These are phyloP conservation scores for Helicoverpa assulta DNA, from an alignment of 2,888 invertebrate genomes.

Conservation along the genomic window DNA sequence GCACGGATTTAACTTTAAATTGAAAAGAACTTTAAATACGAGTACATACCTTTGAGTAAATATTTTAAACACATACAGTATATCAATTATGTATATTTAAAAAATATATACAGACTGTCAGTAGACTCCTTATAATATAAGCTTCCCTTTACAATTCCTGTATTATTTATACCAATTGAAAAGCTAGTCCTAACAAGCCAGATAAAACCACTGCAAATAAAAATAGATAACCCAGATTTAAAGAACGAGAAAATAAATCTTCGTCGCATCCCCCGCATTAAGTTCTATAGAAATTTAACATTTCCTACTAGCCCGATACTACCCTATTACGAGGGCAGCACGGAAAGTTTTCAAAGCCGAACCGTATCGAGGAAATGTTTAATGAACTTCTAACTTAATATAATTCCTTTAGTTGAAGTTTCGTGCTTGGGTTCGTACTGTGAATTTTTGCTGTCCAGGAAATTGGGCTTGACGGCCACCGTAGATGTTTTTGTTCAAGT, in stretches of 20 bases:
- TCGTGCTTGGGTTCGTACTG: conserved; percentile 34
- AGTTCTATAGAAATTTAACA: conserved; percentile 48
- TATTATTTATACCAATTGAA: no score
- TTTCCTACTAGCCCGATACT: conserved; percentile 45
- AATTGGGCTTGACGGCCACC: conserved; percentile 32
- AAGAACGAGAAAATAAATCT: neutral
- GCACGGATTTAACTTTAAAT: no score
- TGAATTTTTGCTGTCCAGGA: conserved; percentile 47
- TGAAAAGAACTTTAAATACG: no score
- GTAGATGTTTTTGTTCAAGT: conserved; percentile 24
- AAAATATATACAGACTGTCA: no score
- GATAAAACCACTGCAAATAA: neutral
- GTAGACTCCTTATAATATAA: no score
- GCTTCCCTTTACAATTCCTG: no score
- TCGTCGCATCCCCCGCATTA: neutral
- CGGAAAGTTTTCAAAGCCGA: conserved; percentile 56
- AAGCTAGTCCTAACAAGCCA: neutral
- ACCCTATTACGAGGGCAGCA: conserved; percentile 54
- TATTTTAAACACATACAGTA: no score
- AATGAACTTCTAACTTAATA: conserved; percentile 63
- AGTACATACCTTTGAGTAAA: no score
- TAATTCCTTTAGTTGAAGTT: conserved; percentile 55
- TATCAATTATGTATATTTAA: no score
- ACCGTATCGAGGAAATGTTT: conserved; percentile 60
- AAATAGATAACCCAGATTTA: neutral